Base-by-base conservation (phyloP, 2,797 vertebrate species). In the Lutjanus campechanus region DNA sequence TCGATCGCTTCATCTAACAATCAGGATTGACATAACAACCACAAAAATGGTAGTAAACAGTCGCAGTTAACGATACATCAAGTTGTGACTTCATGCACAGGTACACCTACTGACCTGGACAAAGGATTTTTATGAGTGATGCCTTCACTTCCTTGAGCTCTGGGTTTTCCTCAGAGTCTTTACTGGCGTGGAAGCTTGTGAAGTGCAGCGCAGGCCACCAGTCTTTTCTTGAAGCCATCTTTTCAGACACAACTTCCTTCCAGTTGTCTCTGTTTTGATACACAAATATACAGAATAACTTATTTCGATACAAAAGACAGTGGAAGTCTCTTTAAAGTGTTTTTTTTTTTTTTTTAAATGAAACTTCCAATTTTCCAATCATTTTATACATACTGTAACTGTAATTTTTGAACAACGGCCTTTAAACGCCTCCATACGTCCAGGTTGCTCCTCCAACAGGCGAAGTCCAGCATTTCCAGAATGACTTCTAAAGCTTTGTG, bases 201-300 rank as follows among this genome's bases (percentile, higher is more conserved):
- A 97, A 99, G 93, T 99, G 97, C 85, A 98, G 95, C 2, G 79
- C 69, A 2, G 96, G 95, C 98, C 98, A 99, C 96, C 97, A 97
- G 73, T 90, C 93, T 66, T 88, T 95, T 84, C 98, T 96, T 11
- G 59, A 50, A 8, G 13, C 58, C 98, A 97, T 98, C 53, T 94
- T 87, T 41, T 89, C 82, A 1, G 69, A 67, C 15, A 98, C 50
- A 3, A 77, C 1, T 0, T 69, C 25, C 66, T 46, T 36, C 81
- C 88, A 92, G 69, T 84, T 43, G 1, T 82, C 13, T 49, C 90
- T 91, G 79, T 70, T 80, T 78, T 8, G 20, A 51, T 4, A 61
- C 43, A 71, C 20, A 75, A 73, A 75, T 13, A 64, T 4, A 54
- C n/a, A 81, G 2, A 44, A 36, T 0, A 29, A n/a, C 20, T 65